A percentile compares a stretch with the other conserved stretches of the same genome.
Evolutionary conservation across 2,113 vertebrate genomes (phyloP).

Genomic region (Sinocyclocheilus rhinocerous): DNA sequence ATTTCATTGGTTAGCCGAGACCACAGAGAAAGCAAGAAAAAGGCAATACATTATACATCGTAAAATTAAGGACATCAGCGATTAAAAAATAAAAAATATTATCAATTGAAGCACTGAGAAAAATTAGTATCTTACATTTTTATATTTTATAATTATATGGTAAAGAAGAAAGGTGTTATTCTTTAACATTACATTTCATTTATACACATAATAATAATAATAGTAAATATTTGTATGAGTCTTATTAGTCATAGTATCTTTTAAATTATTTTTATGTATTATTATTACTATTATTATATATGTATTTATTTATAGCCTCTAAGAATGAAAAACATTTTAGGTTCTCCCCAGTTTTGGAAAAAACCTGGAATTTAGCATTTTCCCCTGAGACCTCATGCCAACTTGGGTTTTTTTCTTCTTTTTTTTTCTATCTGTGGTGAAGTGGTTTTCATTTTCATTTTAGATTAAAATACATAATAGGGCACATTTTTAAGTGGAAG

Average conservation of each 20-base stretch:
- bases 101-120: not conserved
- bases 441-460: constrained; percentile 45
- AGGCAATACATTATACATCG: constrained; percentile 93
- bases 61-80: constrained; percentile 41
- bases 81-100: not conserved
- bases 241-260: not conserved
- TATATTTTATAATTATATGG: too few species aligned
- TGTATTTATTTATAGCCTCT: too few species aligned
- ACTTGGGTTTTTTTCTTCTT: not conserved
- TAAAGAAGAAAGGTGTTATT: too few species aligned
- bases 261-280: too few species aligned
- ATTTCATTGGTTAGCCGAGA: constrained; percentile 62
- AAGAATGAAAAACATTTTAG: too few species aligned
- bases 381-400: not conserved
- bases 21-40: constrained; percentile 69
- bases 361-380: too few species aligned
- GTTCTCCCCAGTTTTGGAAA: too few species aligned
- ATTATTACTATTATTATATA: too few species aligned
- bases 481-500: not conserved
- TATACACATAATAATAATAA: not conserved
- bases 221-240: not conserved
- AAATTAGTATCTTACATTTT: not conserved
- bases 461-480: not conserved
- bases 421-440: constrained; percentile 52
- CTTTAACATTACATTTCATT: not conserved